Conservation (phyloP, 1,140 invertebrate genomes). For the Brachionus rubens region DNA sequence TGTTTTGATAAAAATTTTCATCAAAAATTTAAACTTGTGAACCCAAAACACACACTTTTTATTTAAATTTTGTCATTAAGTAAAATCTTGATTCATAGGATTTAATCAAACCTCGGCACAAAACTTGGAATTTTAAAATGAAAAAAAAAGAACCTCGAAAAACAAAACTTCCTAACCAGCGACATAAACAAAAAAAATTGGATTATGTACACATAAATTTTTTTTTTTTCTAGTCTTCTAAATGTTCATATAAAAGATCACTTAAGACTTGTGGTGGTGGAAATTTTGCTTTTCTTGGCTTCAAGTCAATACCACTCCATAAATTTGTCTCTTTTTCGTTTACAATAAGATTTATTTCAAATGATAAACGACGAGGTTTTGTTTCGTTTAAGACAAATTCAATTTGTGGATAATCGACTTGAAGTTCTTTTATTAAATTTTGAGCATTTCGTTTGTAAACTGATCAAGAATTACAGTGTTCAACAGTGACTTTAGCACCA, state of each 20-base stretch:
- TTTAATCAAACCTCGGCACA: no score
- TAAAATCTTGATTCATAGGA: no score
- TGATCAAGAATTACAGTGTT: constrained; percentile 24
- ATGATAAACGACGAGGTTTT: not conserved
- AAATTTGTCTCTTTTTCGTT: not conserved
- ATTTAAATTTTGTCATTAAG: no score
- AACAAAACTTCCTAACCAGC: no score
- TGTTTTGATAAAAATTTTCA: no score
- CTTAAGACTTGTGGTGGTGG: not conserved
- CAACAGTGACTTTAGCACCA: constrained; percentile 10
- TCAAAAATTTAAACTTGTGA: no score
- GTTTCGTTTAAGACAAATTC: constrained; percentile 20
- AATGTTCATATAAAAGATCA: constrained; percentile 28
- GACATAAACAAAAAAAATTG: no score
- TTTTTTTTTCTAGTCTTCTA: constrained; percentile 15
- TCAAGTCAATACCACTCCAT: constrained; percentile 25
- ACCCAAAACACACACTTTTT: no score
- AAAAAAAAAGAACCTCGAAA: no score
- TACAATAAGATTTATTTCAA: constrained; percentile 5
- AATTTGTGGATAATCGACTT: constrained; percentile 19
- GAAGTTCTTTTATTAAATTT: not conserved
- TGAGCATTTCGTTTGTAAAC: constrained; percentile 3
- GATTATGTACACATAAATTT: not conserved
- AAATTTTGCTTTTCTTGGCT: constrained; percentile 31
- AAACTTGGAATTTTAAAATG: no score